Percentiles rank a stretch among this genome's conserved stretches.
These are phyloP conservation scores for Cyanoramphus novaezelandiae DNA, from an alignment of 2,113 vertebrate species.

Conservation along the genomic window DNA sequence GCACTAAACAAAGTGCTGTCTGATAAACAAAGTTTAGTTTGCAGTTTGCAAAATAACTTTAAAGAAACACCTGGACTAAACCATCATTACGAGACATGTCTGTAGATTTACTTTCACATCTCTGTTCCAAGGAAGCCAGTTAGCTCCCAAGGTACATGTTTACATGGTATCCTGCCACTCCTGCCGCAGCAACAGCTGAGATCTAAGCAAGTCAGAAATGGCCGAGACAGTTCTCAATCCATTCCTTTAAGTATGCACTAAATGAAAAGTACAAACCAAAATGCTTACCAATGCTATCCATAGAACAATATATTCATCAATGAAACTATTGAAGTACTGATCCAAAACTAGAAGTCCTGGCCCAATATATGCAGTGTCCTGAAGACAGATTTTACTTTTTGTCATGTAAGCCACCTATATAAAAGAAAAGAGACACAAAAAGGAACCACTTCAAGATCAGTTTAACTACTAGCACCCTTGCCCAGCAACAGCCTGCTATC, in stretches of 20 bases:
- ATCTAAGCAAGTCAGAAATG: background rate
- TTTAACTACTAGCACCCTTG: background rate
- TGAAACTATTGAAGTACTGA: constrained; percentile 95
- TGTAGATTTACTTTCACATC: background rate
- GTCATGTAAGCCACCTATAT: constrained; percentile 93
- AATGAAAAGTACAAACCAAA: background rate
- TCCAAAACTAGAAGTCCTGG: constrained; percentile 94
- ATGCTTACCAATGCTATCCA: constrained; percentile 90
- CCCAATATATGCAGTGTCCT: constrained; percentile 92
- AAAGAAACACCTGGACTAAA: background rate
- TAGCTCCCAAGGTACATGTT: background rate
- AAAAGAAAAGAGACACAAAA: background rate
- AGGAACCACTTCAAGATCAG: background rate
- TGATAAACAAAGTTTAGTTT: background rate
- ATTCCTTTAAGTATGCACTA: background rate
- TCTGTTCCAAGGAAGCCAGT: background rate
- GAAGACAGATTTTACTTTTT: constrained; percentile 92
- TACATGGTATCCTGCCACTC: background rate
- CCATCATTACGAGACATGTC: background rate
- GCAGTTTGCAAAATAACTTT: background rate
- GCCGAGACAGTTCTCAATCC: background rate
- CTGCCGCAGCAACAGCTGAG: background rate
- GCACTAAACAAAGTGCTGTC: background rate
- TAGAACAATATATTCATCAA: constrained; percentile 91
- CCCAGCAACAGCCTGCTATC: background rate